Evolutionary conservation across 2,797 vertebrate species (phyloP), one percentile per base, ranked within the genome.

Genomic region (Chiloscyllium punctatum): DNA sequence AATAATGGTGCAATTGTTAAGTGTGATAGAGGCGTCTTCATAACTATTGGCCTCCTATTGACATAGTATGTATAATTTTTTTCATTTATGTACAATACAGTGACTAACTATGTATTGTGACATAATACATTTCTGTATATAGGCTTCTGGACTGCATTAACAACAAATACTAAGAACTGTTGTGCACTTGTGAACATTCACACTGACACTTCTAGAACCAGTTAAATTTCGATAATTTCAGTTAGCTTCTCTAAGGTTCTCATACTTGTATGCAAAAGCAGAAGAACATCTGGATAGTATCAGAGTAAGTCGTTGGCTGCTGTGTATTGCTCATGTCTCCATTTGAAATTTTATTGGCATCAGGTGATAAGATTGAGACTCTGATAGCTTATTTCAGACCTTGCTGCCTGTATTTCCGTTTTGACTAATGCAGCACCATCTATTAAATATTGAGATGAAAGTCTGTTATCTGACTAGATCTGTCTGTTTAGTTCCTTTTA

Each of bases 121-220:
- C 97, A 98, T 98, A 97, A 97, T 97, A 97, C 96, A 97, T 97
- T 98, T 77, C 94, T 95, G 98, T 98, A 98, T 97, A 98, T 98
- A 98, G 97, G 97, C 72, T 95, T 95, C 97, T 97, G 97, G 96
- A 97, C 97, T 98, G 97, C 97, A 96, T 97, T 97, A 97, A 97
- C 96, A 97, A 96, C 96, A 96, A 96, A 87, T 86, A 96, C 96
- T 96, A 96, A 96, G 96, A 95, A 95, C 96, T 96, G 96, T 98
- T 96, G 96, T 97, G 97, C 97, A 97, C 97, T 97, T 96, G 97
- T 98, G 97, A 97, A 97, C 97, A 97, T 96, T 97, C 97, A 97
- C 97, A 96, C 97, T 98, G 98, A 96, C 95, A 96, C 96, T 96
- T 97, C 95, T 96, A 96, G 96, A 97, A 96, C 96, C 98, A 96